Base-by-base conservation (phyloP, 2,797 vertebrate genomes). In the Nannoperca obscura region DNA sequence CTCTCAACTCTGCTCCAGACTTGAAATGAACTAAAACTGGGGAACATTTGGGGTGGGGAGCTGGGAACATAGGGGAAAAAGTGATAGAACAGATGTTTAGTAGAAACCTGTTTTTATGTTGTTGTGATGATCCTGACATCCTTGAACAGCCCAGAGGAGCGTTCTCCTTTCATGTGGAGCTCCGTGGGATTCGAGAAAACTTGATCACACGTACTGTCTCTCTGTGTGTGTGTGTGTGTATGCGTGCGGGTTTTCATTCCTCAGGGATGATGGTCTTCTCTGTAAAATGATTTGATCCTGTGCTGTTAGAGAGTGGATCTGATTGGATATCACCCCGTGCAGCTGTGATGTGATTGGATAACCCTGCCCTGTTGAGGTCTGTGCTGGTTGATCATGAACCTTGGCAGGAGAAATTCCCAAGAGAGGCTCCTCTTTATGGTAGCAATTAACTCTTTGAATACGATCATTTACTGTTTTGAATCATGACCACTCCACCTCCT, bases 221-320 rank as follows among this genome's bases (percentile, higher is more conserved):
- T 27, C 24, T 27, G 69, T 57, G 66, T 80, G 59, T 63, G 52
- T 36, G 59, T 65, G 50, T 74, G 69, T 32, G 38, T 59, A 36
- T 63, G 27, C 13, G 86, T 77, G 79, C 86, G 88, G 82, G 87
- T 87, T 85, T 92, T 88, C 77, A 86, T 93, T 93, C 93, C 95
- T 95, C 95, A 95, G 95, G 95, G 91, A 94, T 80, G 74, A 34
- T 47, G 74, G 75, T 92, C 75, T 86, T 88, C 76, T 89, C 77
- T 87, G 84, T 84, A 71, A 70, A 70, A 75, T 32, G 20, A 81
- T 72, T 68, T 67, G 72, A 88, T 82, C 69, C 53, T 74, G 86
- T 86, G 80, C 74, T 73, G 66, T 85, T 64, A 24, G 34, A 53
- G 66, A 61, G 55, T 70, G 70, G 69, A 60, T 89, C 42, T 83